Base-by-base conservation (phyloP, 1,140 invertebrate species). In the Lasioglossum albipes region DNA sequence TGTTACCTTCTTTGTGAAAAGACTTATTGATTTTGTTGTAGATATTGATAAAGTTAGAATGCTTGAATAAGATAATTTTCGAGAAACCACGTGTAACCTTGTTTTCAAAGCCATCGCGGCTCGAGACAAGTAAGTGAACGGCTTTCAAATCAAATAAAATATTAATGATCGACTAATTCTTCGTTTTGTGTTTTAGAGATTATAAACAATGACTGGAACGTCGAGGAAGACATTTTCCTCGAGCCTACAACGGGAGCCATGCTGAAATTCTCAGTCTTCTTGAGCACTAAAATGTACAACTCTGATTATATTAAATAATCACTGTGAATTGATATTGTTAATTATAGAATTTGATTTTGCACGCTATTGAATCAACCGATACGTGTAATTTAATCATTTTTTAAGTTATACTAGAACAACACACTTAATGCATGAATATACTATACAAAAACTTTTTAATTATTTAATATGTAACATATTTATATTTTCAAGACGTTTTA, bases 221-320 rank as follows among this genome's bases (percentile, higher is more conserved):
- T 91, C 59, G 92, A 94, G 79, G 88, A 92, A 65, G 90, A 93
- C 70, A 87, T 95, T 65, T 84, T 93, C 36, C 88, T 94, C 12
- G 93, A 94, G 71, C 91, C 94, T 54, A 82, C 88, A 27, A 88
- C 91, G 36, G 94, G 94, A 85, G 94, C 94, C 12, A 90, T 95
- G 20, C 81, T 94, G 36, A 93, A 92, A 65, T 92, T 95, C 18
- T 93, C 94, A n/a, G 91, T 93, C 72, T 95, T 95, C 86, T 94
- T 95, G 76, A 95, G 95, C 27, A 92, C 93, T 13, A 95, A 94
- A 73, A 93, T 92, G 64, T 95, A 95, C 72, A 91, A 49, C 27
- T 90, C 90, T 2, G 94, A 95, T 84, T 95, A 95, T 86, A 91
- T 95, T 77, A 78, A 87, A 3, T 90, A 86, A 89, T 65, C 65